These are phyloP conservation scores for Caenorhabditis parvicauda DNA, from an alignment of 2,888 invertebrate genomes.

Conservation along the genomic window DNA sequence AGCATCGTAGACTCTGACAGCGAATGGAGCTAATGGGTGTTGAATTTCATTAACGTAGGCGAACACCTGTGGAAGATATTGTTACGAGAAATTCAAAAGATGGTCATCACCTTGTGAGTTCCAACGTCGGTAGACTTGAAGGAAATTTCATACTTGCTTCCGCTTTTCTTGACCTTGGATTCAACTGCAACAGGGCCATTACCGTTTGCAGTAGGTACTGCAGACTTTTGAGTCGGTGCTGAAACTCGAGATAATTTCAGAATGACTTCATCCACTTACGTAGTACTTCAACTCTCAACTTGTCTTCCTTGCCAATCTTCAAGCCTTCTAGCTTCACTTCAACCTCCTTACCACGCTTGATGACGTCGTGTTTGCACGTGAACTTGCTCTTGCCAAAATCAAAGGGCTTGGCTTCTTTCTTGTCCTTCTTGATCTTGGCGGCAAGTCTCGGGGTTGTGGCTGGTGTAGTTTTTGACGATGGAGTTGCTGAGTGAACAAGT, in stretches of 20 bases:
- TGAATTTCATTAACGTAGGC: conserved; percentile 55
- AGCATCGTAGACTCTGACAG: conserved; percentile 67
- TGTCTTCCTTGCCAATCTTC: conserved; percentile 59
- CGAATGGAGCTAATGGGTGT: conserved; percentile 58
- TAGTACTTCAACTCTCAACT: conserved; percentile 51
- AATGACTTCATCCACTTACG: conserved; percentile 31
- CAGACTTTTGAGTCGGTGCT: conserved; percentile 31
- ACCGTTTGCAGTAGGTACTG: conserved; percentile 15
- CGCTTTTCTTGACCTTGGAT: conserved; percentile 54
- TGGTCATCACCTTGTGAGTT: conserved; percentile 45
- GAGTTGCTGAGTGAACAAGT: conserved; percentile 44
- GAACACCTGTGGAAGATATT: conserved; percentile 22
- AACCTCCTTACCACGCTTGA: conserved; percentile 41
- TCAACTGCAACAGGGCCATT: conserved; percentile 36
- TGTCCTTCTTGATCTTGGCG: conserved; percentile 49
- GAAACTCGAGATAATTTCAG: conserved; percentile 10
- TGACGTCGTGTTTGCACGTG: conserved; percentile 58
- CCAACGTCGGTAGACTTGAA: conserved; percentile 86
- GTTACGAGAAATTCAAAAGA: not conserved
- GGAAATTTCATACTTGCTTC: conserved; percentile 64
- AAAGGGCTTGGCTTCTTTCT: conserved; percentile 34
- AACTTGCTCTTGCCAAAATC: conserved; percentile 61
- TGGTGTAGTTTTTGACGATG: conserved; percentile 49
- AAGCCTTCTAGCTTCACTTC: conserved; percentile 57
- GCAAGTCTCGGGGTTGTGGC: conserved; percentile 53